These are phyloP conservation scores for Colostygia pectinataria DNA, from an alignment of 2,888 invertebrate species.

Conservation along the genomic window DNA sequence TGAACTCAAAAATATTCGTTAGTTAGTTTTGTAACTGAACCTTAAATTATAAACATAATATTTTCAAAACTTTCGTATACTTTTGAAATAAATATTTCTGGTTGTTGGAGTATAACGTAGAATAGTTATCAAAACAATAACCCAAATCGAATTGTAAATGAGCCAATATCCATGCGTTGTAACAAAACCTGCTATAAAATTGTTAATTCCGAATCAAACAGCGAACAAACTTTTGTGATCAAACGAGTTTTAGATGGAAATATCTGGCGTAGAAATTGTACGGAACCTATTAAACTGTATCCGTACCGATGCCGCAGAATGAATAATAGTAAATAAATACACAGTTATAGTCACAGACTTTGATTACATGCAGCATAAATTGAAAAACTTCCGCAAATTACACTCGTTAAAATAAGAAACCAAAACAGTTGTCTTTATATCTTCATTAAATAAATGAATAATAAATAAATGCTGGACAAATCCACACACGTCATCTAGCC, in stretches of 20 bases:
- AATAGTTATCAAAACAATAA: constrained; percentile 18
- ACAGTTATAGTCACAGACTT: constrained; percentile 69
- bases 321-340: constrained; percentile 32
- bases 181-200: constrained; percentile 32
- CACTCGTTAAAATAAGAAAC: not conserved
- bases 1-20: constrained; percentile 34
- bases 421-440: no score
- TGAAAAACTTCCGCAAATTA: constrained; percentile 45
- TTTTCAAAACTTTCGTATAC: no score
- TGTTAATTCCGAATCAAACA: constrained; percentile 35
- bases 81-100: no score
- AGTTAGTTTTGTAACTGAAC: no score
- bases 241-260: constrained; percentile 37
- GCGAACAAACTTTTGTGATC: constrained; percentile 34
- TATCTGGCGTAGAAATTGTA: constrained; percentile 48
- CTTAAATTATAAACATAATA: no score
- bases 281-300: constrained; percentile 43
- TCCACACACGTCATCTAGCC: no score
- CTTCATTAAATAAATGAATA: no score
- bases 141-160: constrained; percentile 27
- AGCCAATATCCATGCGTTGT: constrained; percentile 22
- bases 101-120: not conserved
- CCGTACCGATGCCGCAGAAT: constrained; percentile 45
- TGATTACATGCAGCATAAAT: constrained; percentile 72
- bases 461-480: no score